Evolutionary conservation across 2,797 vertebrate species (phyloP).

Genomic region (Semotilus atromaculatus): DNA sequence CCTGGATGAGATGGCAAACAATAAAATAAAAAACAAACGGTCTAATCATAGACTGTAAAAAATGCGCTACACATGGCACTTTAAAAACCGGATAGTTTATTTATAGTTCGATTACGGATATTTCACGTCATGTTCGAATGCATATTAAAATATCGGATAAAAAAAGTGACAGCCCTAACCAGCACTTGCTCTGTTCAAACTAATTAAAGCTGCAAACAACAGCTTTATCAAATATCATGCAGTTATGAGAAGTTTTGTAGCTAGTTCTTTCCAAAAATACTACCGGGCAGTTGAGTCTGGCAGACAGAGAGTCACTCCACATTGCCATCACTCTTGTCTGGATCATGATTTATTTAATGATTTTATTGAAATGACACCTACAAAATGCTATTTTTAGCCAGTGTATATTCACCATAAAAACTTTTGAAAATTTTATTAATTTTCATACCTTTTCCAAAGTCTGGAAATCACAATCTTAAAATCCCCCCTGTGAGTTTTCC

Average conservation of each 20-base stretch:
- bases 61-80: too few species aligned
- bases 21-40: too few species aligned
- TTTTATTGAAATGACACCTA: neutral
- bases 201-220: constrained; percentile 14
- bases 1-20: too few species aligned
- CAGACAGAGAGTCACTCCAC: neutral
- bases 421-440: neutral
- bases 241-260: neutral
- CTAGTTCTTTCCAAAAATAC: neutral
- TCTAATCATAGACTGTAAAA: too few species aligned
- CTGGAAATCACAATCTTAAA: neutral
- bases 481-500: neutral
- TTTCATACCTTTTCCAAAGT: neutral
- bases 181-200: constrained; percentile 3
- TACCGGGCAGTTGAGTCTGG: neutral
- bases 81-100: too few species aligned
- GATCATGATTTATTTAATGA: neutral
- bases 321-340: neutral
- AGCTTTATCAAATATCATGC: neutral
- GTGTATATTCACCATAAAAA: neutral
- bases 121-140: too few species aligned
- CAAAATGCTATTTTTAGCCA: neutral
- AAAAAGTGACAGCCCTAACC: too few species aligned
- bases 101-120: too few species aligned
- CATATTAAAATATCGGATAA: too few species aligned